Evolutionary conservation across 2,113 vertebrate species (phyloP), one percentile per base, ranked within the genome.

Genomic region (Tenebrosternarchus preto): DNA sequence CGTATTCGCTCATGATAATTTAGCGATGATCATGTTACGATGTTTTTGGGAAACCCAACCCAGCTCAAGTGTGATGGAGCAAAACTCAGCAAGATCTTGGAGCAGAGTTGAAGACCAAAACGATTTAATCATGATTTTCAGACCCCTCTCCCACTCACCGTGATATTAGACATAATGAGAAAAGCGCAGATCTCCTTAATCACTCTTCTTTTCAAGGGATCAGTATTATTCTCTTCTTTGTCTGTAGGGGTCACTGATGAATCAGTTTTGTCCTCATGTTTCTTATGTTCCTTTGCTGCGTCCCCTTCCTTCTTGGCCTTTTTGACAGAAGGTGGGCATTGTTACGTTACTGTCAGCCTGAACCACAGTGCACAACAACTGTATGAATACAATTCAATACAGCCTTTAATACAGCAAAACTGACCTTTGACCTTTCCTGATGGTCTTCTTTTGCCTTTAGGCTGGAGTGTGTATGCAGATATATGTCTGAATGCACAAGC

Each of bases 131-230:
- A 3, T 15, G 43, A 50, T 50, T 50, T 50, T 15, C 43, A 50
- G 15, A 12, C 11, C 43, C 43, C 12, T 71, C 25, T 1, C 7
- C n/a, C 43, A 17, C 87, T 93, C 88, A 97, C 96, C 75, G 94
- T 96, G 85, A 97, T 86, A 15, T 98, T 97, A 11, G 93, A 92
- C 31, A 96, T 85, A 82, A 96, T 91, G 72, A 98, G 90, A 86
- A 97, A 97, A 43, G 94, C 91, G 0, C 95, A 94, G 89, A 96
- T 94, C 85, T 98, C 96, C 73, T 89, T 93, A 19, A 94, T 89
- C 0, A 70, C 88, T 86, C 80, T 93, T 76, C 92, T 94, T 81
- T 90, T 94, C 92, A 94, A 93, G 36, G 85, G 82, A 27, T 91
- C 46, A 43, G 83, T 82, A 24, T 66, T n/a, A 5, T 17, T 5